Conservation (phyloP, 30 jellyfish, hydroid and myxozoan genomes). For the Aurelia aurita region DNA sequence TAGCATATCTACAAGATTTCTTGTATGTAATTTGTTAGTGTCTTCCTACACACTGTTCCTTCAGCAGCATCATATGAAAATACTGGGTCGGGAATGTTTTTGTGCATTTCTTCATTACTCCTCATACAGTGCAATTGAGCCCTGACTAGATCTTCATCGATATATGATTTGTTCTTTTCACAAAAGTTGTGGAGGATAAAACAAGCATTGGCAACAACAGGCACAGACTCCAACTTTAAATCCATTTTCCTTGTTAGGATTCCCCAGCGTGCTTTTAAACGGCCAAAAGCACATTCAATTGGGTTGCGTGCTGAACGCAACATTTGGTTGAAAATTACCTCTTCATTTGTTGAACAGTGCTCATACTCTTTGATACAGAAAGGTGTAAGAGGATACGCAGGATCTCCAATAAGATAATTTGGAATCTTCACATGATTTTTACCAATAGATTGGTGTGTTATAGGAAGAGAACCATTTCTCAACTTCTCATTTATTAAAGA, state of each 20-base stretch:
- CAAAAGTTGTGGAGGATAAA: slow-evolving; percentile 72
- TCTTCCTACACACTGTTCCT: slow-evolving; percentile 29
- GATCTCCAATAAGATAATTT: no score
- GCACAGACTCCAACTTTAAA: slow-evolving; percentile 34
- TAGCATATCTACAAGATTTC: neutral
- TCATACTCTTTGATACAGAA: no score
- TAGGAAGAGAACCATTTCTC: slow-evolving; percentile 9
- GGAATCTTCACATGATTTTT: no score
- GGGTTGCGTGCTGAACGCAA: slow-evolving; percentile 66
- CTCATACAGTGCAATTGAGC: slow-evolving; percentile 17
- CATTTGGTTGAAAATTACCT: slow-evolving; percentile 57
- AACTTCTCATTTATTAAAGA: slow-evolving; percentile 46
- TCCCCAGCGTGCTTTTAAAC: slow-evolving; percentile 69
- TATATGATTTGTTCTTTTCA: slow-evolving; percentile 25
- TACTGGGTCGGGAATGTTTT: slow-evolving; percentile 7
- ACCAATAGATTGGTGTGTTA: no score
- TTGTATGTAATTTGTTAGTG: slow-evolving; percentile 19
- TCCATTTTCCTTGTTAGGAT: slow-evolving; percentile 56
- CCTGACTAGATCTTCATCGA: slow-evolving; percentile 52
- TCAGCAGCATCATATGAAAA: slow-evolving; percentile 15
- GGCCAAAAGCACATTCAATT: slow-evolving; percentile 73
- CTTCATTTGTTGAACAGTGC: slow-evolving; percentile 54
- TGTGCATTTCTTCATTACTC: slow-evolving; percentile 14
- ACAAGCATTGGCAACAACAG: slow-evolving; percentile 57
- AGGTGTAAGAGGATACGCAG: no score